Evolutionary conservation across 1,140 invertebrate species (phyloP).

Genomic region (Drosophila aff.): DNA sequence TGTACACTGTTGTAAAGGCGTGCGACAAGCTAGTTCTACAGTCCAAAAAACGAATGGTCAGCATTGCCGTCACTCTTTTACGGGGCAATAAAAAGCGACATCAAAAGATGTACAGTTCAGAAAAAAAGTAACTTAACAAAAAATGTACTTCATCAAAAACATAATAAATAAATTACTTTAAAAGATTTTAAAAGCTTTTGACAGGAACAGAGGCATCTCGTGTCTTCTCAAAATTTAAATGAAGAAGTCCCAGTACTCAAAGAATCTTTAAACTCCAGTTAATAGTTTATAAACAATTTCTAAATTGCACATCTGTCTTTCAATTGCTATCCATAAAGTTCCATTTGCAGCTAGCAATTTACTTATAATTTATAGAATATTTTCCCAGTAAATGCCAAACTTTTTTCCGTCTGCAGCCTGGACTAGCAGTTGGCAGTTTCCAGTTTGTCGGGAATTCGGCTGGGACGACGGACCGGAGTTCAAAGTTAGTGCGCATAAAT

Average conservation of each 20-base stretch:
- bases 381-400: not conserved
- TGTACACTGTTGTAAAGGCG: constrained; percentile 50
- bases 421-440: constrained; percentile 49
- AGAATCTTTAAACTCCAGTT: not conserved
- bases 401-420: constrained; percentile 31
- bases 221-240: no score
- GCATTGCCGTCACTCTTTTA: not conserved
- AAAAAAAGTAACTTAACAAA: not conserved
- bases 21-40: constrained; percentile 50
- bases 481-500: constrained; percentile 68
- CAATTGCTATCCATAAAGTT: not conserved
- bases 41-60: constrained; percentile 10
- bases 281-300: constrained; percentile 2
- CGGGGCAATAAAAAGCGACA: not conserved
- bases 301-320: not conserved
- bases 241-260: not conserved
- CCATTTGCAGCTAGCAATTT: not conserved
- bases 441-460: constrained; percentile 62
- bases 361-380: constrained; percentile 9
- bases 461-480: constrained; percentile 44
- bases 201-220: not conserved
- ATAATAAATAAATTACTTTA: not conserved
- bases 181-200: not conserved
- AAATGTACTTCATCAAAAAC: no score
- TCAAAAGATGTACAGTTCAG: not conserved